These are phyloP conservation scores for Cochlearius cochlearius DNA, from an alignment of 2,113 vertebrate species.

Conservation along the genomic window DNA sequence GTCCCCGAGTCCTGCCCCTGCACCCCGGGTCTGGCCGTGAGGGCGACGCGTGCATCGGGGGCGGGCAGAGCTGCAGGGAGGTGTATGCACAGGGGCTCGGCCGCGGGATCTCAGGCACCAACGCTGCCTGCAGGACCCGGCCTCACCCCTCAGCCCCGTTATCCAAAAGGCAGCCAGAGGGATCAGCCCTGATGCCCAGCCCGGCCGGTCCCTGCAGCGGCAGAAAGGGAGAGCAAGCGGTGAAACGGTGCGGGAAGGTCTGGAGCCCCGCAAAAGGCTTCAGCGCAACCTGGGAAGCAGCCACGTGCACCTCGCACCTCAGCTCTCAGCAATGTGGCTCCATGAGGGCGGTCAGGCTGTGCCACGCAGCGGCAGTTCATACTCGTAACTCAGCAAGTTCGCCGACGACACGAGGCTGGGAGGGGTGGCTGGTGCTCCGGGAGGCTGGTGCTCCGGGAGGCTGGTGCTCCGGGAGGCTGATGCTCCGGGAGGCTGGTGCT, in stretches of 20 bases:
- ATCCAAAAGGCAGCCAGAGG: too few species aligned
- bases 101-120: neutral
- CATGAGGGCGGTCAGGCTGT: neutral
- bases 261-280: neutral
- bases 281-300: neutral
- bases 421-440: too few species aligned
- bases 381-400: neutral
- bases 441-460: too few species aligned
- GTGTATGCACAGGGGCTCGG: accelerated
- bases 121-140: accelerated
- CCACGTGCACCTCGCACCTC: neutral
- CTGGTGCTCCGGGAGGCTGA: too few species aligned
- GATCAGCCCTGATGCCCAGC: neutral
- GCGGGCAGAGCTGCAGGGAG: accelerated
- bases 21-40: accelerated
- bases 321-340: neutral
- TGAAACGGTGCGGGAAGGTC: accelerated
- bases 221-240: neutral
- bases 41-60: accelerated
- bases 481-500: too few species aligned
- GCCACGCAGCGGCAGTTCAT: neutral
- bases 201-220: neutral
- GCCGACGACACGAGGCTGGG: too few species aligned
- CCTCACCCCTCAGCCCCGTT: neutral
- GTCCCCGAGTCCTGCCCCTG: neutral